A percentile compares a stretch with the other conserved stretches of the same genome.
Conservation (phyloP, 2,113 vertebrate species). For the Engystomops pustulosus region DNA sequence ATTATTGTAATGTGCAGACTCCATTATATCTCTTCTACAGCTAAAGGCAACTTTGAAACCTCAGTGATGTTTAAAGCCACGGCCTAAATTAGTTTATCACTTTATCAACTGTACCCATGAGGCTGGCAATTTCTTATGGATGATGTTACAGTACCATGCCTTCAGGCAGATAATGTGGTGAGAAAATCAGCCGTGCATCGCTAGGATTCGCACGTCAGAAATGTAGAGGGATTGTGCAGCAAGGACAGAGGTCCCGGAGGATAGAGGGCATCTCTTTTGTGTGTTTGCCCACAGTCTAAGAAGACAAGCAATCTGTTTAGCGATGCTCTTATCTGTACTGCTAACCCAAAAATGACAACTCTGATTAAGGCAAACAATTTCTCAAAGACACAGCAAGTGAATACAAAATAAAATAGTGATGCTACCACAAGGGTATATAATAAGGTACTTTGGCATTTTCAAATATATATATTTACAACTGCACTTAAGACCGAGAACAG, state of each 20-base stretch:
- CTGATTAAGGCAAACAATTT: constrained; percentile 42
- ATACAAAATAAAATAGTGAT: neutral
- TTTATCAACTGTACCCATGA: constrained; percentile 51
- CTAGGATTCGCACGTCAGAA: neutral
- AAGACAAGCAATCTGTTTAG: constrained; percentile 47
- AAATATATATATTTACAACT: neutral
- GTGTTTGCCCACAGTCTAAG: neutral
- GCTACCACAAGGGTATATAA: neutral
- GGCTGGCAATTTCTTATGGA: constrained; percentile 22
- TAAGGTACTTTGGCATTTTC: neutral
- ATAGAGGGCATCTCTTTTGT: neutral
- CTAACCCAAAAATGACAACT: neutral
- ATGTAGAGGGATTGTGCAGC: constrained; percentile 6
- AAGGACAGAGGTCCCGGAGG: constrained; percentile 10
- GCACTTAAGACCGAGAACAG: neutral
- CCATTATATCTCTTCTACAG: constrained; percentile 28
- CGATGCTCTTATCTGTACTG: constrained; percentile 9
- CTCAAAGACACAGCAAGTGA: neutral
- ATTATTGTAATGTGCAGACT: constrained; percentile 42
- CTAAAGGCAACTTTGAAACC: constrained; percentile 45
- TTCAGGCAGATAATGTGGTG: neutral
- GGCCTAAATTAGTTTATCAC: constrained; percentile 49
- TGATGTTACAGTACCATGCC: constrained; percentile 27
- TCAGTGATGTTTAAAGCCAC: constrained; percentile 48
- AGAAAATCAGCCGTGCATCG: neutral